Conservation (phyloP, 2,797 vertebrate species). For the Lepus townsendii region DNA sequence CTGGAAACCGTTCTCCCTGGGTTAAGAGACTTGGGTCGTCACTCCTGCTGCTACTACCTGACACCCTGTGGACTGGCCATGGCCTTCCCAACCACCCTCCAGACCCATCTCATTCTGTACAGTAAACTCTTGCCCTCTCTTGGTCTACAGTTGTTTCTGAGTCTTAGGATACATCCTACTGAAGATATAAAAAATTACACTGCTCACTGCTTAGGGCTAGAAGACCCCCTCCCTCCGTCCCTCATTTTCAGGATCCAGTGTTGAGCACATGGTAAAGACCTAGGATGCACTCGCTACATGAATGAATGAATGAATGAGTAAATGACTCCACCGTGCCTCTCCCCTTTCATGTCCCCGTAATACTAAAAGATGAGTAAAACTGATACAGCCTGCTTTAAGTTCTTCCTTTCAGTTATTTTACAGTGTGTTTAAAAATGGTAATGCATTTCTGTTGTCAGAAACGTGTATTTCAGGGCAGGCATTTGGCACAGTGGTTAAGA, state of each 20-base stretch:
- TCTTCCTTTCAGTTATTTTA: slow-evolving; percentile 7
- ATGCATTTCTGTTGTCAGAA: no score
- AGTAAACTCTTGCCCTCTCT: not conserved
- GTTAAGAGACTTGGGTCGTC: not conserved
- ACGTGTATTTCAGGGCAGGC: no score
- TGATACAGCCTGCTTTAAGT: not conserved
- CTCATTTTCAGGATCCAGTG: not conserved
- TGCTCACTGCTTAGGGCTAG: not conserved
- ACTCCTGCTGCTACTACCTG: not conserved
- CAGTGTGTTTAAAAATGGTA: not conserved
- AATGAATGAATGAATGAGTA: not conserved
- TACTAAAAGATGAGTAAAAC: not conserved
- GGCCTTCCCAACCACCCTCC: no score
- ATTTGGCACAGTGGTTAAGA: no score
- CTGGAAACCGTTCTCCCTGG: not conserved
- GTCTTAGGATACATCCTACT: not conserved
- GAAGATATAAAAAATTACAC: not conserved
- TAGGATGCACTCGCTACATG: no score
- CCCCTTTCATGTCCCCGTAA: not conserved
- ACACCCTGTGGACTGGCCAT: not conserved
- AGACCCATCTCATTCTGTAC: no score
- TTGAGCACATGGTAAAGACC: not conserved
- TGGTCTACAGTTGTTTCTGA: slow-evolving; percentile 4
- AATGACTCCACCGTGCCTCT: not conserved
- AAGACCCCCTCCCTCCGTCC: not conserved